phyloP scores from a whole-genome alignment of 2,888 invertebrate species.

The Idaea straminata region DNA sequence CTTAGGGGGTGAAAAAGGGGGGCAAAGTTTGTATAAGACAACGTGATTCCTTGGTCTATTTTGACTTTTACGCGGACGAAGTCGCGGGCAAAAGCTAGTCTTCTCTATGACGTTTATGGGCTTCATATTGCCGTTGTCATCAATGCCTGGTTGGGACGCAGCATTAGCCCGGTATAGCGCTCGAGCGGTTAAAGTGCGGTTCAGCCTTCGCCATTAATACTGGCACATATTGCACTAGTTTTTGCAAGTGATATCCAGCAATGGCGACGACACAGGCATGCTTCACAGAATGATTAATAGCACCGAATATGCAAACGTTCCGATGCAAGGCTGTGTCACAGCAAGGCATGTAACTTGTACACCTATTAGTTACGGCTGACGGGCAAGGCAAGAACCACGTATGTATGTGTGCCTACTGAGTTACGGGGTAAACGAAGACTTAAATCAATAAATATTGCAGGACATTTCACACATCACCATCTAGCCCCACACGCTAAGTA shows the following conservation, averaged over 20 bases:
- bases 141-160: neutral
- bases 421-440: too few relatives aligned
- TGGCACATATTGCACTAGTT: neutral
- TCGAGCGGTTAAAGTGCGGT: neutral
- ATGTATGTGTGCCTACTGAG: too few relatives aligned
- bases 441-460: too few relatives aligned
- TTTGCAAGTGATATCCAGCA: neutral
- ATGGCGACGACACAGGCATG: conserved; percentile 2
- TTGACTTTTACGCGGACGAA: too few relatives aligned
- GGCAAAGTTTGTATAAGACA: too few relatives aligned
- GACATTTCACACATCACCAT: too few relatives aligned
- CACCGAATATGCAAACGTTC: conserved; percentile 1
- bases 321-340: conserved; percentile 4
- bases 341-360: conserved; percentile 3
- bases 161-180: neutral
- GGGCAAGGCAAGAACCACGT: neutral
- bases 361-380: conserved; percentile 3
- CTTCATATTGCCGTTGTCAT: too few relatives aligned
- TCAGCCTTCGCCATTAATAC: neutral
- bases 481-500: too few relatives aligned
- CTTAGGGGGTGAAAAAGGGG: too few relatives aligned
- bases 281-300: conserved; percentile 1
- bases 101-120: too few relatives aligned
- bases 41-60: too few relatives aligned
- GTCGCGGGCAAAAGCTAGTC: too few relatives aligned